Percentiles rank a stretch among this genome's conserved stretches.
phyloP scores from a whole-genome alignment of 2,797 vertebrate genomes.

The Diceros bicornis region DNA sequence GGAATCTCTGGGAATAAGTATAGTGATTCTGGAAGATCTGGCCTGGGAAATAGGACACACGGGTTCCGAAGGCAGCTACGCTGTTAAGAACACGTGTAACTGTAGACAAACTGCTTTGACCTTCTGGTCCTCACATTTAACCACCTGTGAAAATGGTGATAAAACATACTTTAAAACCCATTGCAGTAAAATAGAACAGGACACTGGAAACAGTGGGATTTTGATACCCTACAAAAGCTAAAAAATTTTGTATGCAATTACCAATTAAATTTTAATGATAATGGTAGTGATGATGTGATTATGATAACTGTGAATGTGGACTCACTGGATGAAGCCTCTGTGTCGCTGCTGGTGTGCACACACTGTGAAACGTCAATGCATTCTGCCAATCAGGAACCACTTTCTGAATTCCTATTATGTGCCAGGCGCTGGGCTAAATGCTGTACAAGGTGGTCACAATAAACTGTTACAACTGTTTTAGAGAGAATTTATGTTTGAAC shows the following conservation, averaged over 20 bases:
- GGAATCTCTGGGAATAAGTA: slow-evolving; percentile 21
- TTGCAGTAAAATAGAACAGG: neutral
- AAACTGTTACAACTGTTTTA: neutral
- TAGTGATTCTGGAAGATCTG: neutral
- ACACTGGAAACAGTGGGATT: neutral
- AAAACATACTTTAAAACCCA: neutral
- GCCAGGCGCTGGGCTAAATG: neutral
- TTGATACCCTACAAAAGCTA: neutral
- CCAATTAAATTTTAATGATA: neutral
- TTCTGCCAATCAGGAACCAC: neutral
- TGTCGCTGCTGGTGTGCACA: neutral
- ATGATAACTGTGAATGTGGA: neutral
- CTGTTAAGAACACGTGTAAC: neutral
- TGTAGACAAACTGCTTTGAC: neutral
- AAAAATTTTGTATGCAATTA: neutral
- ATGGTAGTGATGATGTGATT: neutral
- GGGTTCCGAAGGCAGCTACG: neutral
- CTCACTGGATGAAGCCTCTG: neutral
- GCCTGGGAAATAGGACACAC: neutral
- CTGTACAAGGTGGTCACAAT: neutral
- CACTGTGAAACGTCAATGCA: neutral
- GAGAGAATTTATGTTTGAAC: neutral
- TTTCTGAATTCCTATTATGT: neutral
- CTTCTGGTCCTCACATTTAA: neutral
- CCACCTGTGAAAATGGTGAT: neutral